A percentile compares a stretch with the other conserved stretches of the same genome.
These are phyloP conservation scores for Coranthus polyacanthus DNA, from an alignment of 2,797 vertebrate genomes.

Conservation along the genomic window DNA sequence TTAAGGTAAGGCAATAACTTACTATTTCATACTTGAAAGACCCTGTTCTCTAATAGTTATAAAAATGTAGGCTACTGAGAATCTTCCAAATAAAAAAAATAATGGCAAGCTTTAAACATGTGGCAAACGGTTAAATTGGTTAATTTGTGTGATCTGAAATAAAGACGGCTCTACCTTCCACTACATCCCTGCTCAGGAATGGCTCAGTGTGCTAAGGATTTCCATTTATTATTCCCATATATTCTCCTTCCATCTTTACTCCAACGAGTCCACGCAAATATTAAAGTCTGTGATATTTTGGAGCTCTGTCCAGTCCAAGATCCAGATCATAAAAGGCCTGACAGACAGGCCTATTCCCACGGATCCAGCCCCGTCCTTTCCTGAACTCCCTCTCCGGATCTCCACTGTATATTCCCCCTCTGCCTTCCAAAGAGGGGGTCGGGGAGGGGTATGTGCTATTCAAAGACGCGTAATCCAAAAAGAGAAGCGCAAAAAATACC, in stretches of 20 bases:
- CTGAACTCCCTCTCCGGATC: slow-evolving; percentile 85
- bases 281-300: slow-evolving; percentile 50
- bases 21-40: not conserved
- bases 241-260: slow-evolving; percentile 47
- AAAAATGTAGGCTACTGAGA: not conserved
- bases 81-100: not conserved
- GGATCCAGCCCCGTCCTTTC: slow-evolving; percentile 88
- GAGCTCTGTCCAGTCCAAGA: slow-evolving; percentile 62
- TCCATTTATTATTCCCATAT: slow-evolving; percentile 34
- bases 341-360: slow-evolving; percentile 85
- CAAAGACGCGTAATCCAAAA: slow-evolving; percentile 61
- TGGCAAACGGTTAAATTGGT: slow-evolving; percentile 12
- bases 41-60: not conserved
- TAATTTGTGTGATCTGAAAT: slow-evolving; percentile 35
- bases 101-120: not conserved
- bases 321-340: slow-evolving; percentile 72
- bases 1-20: not conserved
- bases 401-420: slow-evolving; percentile 74
- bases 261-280: slow-evolving; percentile 44
- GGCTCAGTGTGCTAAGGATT: slow-evolving; percentile 44
- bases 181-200: slow-evolving; percentile 44
- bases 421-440: slow-evolving; percentile 63
- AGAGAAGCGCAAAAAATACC: slow-evolving; percentile 63
- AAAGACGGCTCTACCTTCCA: slow-evolving; percentile 55
- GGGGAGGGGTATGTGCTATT: slow-evolving; percentile 58